Conservation (phyloP, 2,113 vertebrate genomes). For the Anarhynchus alexandrinus region DNA sequence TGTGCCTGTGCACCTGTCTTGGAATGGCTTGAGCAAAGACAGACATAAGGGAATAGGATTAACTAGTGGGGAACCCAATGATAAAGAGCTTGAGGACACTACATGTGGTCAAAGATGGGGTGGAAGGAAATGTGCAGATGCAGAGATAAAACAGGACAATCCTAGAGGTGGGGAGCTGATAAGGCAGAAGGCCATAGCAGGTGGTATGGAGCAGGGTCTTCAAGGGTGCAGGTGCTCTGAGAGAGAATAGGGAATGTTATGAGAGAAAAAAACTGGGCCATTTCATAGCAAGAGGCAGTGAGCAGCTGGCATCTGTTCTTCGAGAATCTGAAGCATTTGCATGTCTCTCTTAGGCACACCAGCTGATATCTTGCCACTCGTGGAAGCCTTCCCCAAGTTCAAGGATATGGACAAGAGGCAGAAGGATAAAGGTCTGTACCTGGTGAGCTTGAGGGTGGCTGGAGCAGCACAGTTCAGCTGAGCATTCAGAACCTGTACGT, state of each 20-base stretch:
- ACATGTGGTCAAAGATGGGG: neutral
- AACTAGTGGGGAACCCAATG: neutral
- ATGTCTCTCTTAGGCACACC: constrained; percentile 78
- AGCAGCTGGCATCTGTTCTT: neutral
- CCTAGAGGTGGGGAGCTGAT: neutral
- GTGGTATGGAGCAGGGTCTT: neutral
- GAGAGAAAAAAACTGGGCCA: neutral
- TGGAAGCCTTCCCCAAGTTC: constrained; percentile 76
- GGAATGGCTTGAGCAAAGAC: neutral
- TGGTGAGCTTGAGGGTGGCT: neutral
- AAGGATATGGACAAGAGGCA: constrained; percentile 10
- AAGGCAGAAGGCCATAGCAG: neutral
- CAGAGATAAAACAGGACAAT: neutral
- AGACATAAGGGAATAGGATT: neutral
- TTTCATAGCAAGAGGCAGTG: neutral
- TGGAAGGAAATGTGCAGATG: neutral
- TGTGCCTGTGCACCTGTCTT: neutral
- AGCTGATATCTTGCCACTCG: constrained; percentile 83
- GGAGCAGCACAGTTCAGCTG: neutral
- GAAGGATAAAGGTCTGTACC: constrained; percentile 71
- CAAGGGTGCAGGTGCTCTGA: neutral
- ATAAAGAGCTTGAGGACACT: neutral
- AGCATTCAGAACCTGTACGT: neutral
- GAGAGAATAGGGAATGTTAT: neutral
- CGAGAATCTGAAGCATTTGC: neutral